Conservation (phyloP, 2,888 invertebrate species). For the Ophion costatus region DNA sequence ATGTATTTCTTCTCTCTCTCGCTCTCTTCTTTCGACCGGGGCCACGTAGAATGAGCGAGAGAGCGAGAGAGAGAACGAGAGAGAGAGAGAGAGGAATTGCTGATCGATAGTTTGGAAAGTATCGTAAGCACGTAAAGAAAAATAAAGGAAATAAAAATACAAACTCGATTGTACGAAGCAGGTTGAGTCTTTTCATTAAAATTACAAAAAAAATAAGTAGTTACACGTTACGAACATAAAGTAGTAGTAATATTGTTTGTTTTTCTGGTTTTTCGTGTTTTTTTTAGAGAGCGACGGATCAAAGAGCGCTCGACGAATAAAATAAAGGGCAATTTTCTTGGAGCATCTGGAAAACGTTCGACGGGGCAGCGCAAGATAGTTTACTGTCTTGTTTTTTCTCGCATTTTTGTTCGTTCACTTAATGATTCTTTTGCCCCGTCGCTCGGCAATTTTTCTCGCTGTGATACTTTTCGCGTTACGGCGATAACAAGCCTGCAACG, state of each 20-base stretch:
- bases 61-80: neutral
- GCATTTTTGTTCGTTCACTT: neutral
- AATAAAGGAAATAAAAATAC: constrained; percentile 32
- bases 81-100: neutral
- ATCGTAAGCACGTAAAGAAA: neutral
- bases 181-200: constrained; percentile 58
- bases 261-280: neutral
- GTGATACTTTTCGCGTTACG: too few relatives aligned
- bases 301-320: constrained; percentile 3
- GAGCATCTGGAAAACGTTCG: neutral
- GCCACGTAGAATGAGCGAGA: neutral
- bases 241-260: neutral
- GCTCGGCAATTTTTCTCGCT: neutral
- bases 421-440: neutral
- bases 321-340: neutral
- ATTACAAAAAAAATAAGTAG: constrained; percentile 25
- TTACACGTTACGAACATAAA: constrained; percentile 20
- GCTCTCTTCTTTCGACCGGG: neutral
- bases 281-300: neutral
- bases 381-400: neutral
- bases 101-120: neutral
- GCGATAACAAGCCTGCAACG: neutral
- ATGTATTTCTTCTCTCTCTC: neutral
- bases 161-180: constrained; percentile 51
- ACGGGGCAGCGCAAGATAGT: neutral